Evolutionary conservation across 2,888 invertebrate genomes (phyloP).

Genomic region (Deilephila porcellus): DNA sequence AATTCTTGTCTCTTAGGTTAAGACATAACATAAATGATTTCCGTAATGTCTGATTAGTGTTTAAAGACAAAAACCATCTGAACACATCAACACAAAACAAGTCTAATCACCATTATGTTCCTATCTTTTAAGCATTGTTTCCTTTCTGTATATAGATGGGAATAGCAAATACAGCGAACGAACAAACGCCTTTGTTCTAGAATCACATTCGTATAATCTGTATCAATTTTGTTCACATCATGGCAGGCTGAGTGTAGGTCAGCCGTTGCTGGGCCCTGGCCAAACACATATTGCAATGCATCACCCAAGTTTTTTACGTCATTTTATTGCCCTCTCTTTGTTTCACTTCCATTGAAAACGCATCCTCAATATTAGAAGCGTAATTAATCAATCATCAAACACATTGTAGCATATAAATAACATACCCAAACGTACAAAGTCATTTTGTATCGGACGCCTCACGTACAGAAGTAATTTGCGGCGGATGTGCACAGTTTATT

Average conservation of each 20-base stretch:
- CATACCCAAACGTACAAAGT: conserved; percentile 20
- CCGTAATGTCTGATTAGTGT: too few relatives aligned
- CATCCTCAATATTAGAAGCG: background rate
- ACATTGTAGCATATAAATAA: conserved; percentile 7
- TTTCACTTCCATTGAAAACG: background rate
- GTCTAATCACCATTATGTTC: too few relatives aligned
- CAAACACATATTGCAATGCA: conserved; percentile 16
- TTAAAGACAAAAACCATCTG: too few relatives aligned
- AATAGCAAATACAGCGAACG: background rate
- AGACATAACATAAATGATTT: too few relatives aligned
- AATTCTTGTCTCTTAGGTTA: too few relatives aligned
- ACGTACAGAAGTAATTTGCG: conserved; percentile 56
- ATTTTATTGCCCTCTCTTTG: conserved; percentile 8
- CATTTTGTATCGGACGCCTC: conserved; percentile 45
- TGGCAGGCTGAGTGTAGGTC: conserved; percentile 16
- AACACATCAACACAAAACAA: too few relatives aligned
- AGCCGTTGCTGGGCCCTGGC: conserved; percentile 10
- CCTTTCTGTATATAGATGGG: too few relatives aligned
- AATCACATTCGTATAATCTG: conserved; percentile 7
- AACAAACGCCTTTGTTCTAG: conserved; percentile 3
- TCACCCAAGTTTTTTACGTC: background rate
- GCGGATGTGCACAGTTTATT: conserved; percentile 46
- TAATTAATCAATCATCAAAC: background rate
- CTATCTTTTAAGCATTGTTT: too few relatives aligned
- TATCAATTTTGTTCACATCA: conserved; percentile 20